Evolutionary conservation across 2,797 vertebrate species (phyloP), one percentile per base, ranked within the genome.

Genomic region (Pempheris klunzingeri): DNA sequence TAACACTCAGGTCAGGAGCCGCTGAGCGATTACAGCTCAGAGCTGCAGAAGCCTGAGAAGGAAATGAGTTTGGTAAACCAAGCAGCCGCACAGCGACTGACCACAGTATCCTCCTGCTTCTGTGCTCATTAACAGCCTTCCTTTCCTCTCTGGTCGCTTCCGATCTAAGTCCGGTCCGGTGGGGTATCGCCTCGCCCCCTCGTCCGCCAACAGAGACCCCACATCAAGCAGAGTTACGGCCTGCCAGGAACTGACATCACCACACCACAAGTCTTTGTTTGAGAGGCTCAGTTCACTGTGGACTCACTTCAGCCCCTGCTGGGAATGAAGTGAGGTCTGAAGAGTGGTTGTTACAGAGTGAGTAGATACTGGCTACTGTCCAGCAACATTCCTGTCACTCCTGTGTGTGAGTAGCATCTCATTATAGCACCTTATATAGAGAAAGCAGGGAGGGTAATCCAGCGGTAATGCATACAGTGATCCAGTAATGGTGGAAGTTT

Each of bases 231-330:
- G 49, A 65, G 8, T 66, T 41, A 54, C 14, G 26, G 75, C 28
- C 53, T 75, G 71, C 74, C 79, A 89, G 92, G 92, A 92, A 85
- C 84, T 92, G 84, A 90, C 80, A 77, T 87, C 81, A 83, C 70
- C 85, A 71, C 68, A 84, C 86, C 78, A 81, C 70, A 88, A 61
- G 78, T 77, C 82, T 87, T 90, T 91, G 88, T 91, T 77, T 60
- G 32, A 82, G 74, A 66, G 60, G 43, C 34, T 74, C 79, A 70
- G 50, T 72, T 87, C 77, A 84, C 24, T 3, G 4, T 71, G 58
- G 78, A 83, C 67, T 83, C 59, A 69, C 74, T 64, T 73, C 54
- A 47, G 67, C 54, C 72, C 14, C 17, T n/a, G n/a, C n/a, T n/a
- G n/a, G n/a, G n/a, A n/a, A n/a, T n/a, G n/a, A n/a, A n/a, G n/a